A percentile compares a stretch with the other conserved stretches of the same genome.
phyloP scores from a whole-genome alignment of 2,888 invertebrate genomes.

The Drosophila multiciliata region DNA sequence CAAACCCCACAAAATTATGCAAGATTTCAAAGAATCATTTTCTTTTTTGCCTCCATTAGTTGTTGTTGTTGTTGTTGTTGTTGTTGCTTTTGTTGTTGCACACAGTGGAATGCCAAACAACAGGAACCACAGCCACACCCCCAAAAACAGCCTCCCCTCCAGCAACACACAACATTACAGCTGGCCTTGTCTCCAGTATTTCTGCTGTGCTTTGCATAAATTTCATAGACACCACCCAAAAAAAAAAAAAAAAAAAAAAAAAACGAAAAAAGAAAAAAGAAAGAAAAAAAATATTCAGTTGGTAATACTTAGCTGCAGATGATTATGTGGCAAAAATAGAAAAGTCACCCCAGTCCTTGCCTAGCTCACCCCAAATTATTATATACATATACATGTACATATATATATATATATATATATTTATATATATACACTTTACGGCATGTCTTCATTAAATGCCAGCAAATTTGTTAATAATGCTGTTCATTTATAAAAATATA shows the following conservation, averaged over 20 bases:
- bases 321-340: slow-evolving; percentile 38
- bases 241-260: background rate
- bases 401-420: background rate
- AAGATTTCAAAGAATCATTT: slow-evolving; percentile 66
- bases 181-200: slow-evolving; percentile 25
- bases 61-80: slow-evolving; percentile 15
- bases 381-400: background rate
- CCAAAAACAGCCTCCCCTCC: background rate
- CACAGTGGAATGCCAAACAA: slow-evolving; percentile 36
- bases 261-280: background rate
- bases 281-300: background rate
- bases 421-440: background rate
- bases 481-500: slow-evolving; percentile 27
- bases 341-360: background rate
- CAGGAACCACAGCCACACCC: slow-evolving; percentile 16
- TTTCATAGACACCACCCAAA: slow-evolving; percentile 39
- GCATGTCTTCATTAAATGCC: slow-evolving; percentile 38
- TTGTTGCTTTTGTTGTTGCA: slow-evolving; percentile 9
- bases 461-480: slow-evolving; percentile 57
- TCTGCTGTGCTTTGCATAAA: slow-evolving; percentile 77
- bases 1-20: slow-evolving; percentile 63
- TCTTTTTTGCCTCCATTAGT: slow-evolving; percentile 17
- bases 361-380: slow-evolving; percentile 1
- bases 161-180: background rate
- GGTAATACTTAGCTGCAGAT: slow-evolving; percentile 44